Percentiles rank a stretch among this genome's conserved stretches.
Conservation (phyloP, 2,113 vertebrate genomes). For the Pedionomus torquatus region DNA sequence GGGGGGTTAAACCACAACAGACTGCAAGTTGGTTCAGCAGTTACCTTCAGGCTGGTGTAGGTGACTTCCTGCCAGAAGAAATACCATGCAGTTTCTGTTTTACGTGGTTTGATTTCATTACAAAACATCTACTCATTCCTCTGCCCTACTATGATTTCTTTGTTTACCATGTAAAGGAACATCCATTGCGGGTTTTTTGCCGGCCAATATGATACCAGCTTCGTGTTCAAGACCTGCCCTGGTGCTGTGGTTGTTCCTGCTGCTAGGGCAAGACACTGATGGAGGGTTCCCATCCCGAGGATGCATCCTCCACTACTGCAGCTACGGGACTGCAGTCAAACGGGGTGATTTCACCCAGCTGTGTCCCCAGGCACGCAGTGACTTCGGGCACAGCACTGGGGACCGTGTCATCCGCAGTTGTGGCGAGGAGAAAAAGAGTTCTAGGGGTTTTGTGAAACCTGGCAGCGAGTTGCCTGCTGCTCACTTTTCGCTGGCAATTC, state of each 20-base stretch:
- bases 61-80: neutral
- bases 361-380: neutral
- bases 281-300: neutral
- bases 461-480: neutral
- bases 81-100: neutral
- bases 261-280: neutral
- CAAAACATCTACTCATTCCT: neutral
- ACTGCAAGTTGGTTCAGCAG: neutral
- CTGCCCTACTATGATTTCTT: neutral
- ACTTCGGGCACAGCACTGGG: neutral
- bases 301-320: neutral
- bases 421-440: neutral
- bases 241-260: neutral
- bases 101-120: neutral
- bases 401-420: neutral
- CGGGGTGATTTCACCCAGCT: neutral
- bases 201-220: rapidly evolving
- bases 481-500: neutral
- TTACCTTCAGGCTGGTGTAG: neutral
- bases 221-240: neutral
- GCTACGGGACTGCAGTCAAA: neutral
- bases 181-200: neutral
- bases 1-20: neutral
- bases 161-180: neutral
- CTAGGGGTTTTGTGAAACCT: neutral